Base-by-base conservation (phyloP, 2,113 vertebrate species). In the Odontophorus gujanensis region DNA sequence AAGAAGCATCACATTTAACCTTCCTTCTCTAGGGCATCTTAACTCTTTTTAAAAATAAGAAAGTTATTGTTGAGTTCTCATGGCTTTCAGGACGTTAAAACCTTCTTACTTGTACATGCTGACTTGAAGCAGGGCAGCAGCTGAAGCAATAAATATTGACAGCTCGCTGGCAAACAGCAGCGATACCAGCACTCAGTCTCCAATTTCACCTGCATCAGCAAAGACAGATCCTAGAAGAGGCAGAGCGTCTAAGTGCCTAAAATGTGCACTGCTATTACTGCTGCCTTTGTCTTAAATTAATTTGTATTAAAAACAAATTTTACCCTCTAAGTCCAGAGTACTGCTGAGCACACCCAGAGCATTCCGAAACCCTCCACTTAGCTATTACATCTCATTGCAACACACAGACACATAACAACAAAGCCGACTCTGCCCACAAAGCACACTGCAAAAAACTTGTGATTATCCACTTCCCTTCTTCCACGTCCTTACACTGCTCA, bases 171-270 rank as follows among this genome's bases (percentile, higher is more conserved):
- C 92, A 96, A 93, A 97, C 93, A 97, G 97, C 96, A 97, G 95
- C 95, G 95, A 97, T 95, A 96, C 94, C 96, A 96, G 89, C 18
- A 87, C 91, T 96, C 26, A 66, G 85, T 95, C 96, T 98, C 97
- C 96, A 90, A 96, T 98, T 98, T 98, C 98, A 98, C 97, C 97
- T 96, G 95, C 97, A 98, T 98, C 97, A 98, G 98, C 98, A 98
- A 89, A 97, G 96, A 38, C 45, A 95, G 89, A 95, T 96, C 97
- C 95, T 81, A 45, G 94, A 87, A 97, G 96, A 96, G 89, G 95
- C 75, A 97, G 97, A 25, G 8, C 75, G 85, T 66, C 76, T 20
- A 61, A 61, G 15, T 47, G 53, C 88, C 83, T 58, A 66, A 51
- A 26, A 79, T 50, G 77, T 36, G 59, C 74, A 57, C 71, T 73